Evolutionary conservation across 2,113 vertebrate genomes (phyloP).

Genomic region (Australoheros scitulus): DNA sequence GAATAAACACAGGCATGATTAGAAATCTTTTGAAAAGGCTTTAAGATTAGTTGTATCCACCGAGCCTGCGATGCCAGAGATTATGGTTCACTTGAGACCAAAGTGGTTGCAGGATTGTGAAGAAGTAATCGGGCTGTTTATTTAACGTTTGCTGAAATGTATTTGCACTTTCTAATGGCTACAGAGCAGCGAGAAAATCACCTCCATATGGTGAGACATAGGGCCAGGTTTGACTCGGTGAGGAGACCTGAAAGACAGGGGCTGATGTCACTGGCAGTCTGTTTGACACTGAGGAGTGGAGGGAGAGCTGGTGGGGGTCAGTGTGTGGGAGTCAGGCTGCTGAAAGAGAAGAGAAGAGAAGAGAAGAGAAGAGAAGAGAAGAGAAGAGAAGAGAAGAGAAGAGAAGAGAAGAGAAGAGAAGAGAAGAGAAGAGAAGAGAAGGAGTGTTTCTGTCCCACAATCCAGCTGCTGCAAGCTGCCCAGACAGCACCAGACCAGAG

Average conservation of each 20-base stretch:
- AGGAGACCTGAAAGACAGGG: slow-evolving; percentile 47
- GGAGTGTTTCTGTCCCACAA: slow-evolving; percentile 35
- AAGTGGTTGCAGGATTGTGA: slow-evolving; percentile 73
- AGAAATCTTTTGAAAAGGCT: slow-evolving; percentile 46
- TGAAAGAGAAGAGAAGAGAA: not conserved
- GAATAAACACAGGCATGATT: slow-evolving; percentile 56
- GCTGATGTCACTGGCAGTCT: slow-evolving; percentile 60
- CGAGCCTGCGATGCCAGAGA: slow-evolving; percentile 38
- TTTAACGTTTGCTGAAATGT: slow-evolving; percentile 71
- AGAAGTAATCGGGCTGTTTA: slow-evolving; percentile 72
- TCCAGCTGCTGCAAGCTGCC: slow-evolving; percentile 56
- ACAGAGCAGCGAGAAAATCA: slow-evolving; percentile 57
- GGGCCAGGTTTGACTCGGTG: slow-evolving; percentile 26
- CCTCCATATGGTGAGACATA: slow-evolving; percentile 72
- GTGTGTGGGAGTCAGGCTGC: not conserved
- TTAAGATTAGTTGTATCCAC: slow-evolving; percentile 34
- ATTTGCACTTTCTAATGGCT: slow-evolving; percentile 67
- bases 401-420: not conserved
- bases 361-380: not conserved
- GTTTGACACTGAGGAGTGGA: slow-evolving; percentile 31
- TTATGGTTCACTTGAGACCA: slow-evolving; percentile 68
- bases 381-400: accelerated
- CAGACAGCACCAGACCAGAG: slow-evolving; percentile 35
- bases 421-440: not conserved
- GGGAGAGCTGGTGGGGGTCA: slow-evolving; percentile 25